phyloP scores from a whole-genome alignment of 1,140 invertebrate genomes.

The Pissodes strobi region DNA sequence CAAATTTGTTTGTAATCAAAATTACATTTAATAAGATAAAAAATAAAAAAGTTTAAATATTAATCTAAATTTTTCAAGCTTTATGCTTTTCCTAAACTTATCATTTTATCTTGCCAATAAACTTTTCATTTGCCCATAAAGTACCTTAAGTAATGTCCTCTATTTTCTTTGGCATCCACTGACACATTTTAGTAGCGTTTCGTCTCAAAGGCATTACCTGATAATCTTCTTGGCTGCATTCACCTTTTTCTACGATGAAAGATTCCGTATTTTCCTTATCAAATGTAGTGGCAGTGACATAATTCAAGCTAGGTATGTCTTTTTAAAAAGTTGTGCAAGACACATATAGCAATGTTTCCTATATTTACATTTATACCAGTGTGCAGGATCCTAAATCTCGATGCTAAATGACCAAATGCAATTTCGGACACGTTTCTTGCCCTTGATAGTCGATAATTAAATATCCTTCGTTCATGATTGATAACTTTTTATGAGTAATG shows the following conservation, averaged over 20 bases:
- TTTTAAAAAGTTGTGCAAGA: not conserved
- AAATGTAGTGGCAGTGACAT: not conserved
- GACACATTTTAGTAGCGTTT: not conserved
- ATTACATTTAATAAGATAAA: too few species aligned
- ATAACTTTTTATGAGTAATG: not conserved
- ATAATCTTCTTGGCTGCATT: too few species aligned
- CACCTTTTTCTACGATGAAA: not conserved
- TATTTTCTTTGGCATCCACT: not conserved
- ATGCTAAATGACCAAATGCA: too few species aligned
- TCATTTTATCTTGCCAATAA: not conserved
- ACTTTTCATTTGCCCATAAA: not conserved
- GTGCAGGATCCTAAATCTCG: too few species aligned
- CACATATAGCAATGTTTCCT: not conserved
- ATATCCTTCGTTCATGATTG: too few species aligned
- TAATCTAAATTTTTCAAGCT: too few species aligned
- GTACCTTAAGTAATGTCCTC: not conserved
- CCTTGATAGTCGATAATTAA: not conserved
- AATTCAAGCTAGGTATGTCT: not conserved
- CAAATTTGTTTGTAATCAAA: too few species aligned
- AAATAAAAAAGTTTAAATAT: too few species aligned
- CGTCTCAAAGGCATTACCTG: too few species aligned
- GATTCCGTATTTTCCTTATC: not conserved
- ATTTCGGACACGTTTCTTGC: not conserved
- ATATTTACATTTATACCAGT: not conserved
- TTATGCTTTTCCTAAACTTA: not conserved